phyloP scores from a whole-genome alignment of 1,140 invertebrate species.

The Episyrphus balteatus region DNA sequence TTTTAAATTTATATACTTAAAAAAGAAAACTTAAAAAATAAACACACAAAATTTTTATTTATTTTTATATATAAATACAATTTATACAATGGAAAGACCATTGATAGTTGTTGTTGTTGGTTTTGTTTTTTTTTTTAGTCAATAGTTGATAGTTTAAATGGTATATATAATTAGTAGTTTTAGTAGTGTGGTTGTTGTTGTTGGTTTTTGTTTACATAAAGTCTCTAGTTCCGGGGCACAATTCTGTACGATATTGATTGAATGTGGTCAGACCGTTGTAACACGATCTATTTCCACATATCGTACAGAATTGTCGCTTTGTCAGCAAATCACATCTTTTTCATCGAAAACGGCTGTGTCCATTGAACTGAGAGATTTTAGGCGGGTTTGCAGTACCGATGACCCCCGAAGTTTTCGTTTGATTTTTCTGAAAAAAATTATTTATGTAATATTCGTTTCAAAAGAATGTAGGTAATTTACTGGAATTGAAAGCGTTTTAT shows the following conservation, averaged over 20 bases:
- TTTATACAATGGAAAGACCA: conserved; percentile 7
- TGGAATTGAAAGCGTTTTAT: no score
- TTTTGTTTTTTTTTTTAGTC: conserved; percentile 15
- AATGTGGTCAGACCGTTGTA: conserved; percentile 65
- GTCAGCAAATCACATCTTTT: conserved; percentile 86
- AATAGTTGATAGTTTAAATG: conserved; percentile 1
- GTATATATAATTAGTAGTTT: background rate
- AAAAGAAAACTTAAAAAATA: no score
- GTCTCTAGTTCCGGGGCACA: conserved; percentile 29
- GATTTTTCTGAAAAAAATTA: conserved; percentile 30
- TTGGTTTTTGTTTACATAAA: background rate
- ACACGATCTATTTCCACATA: conserved; percentile 81
- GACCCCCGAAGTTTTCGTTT: conserved; percentile 51
- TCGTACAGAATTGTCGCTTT: conserved; percentile 82
- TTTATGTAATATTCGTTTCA: no score
- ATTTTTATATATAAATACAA: background rate
- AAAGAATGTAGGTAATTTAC: no score
- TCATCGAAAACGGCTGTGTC: conserved; percentile 69
- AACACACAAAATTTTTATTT: background rate
- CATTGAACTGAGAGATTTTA: conserved; percentile 61
- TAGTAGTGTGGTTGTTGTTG: conserved; percentile 1
- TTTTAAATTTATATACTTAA: no score
- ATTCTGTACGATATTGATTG: conserved; percentile 27
- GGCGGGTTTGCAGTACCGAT: conserved; percentile 60
- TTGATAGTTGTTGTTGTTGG: conserved; percentile 11